Conservation (phyloP, 2,797 vertebrate genomes). For the Sphenodon punctatus region DNA sequence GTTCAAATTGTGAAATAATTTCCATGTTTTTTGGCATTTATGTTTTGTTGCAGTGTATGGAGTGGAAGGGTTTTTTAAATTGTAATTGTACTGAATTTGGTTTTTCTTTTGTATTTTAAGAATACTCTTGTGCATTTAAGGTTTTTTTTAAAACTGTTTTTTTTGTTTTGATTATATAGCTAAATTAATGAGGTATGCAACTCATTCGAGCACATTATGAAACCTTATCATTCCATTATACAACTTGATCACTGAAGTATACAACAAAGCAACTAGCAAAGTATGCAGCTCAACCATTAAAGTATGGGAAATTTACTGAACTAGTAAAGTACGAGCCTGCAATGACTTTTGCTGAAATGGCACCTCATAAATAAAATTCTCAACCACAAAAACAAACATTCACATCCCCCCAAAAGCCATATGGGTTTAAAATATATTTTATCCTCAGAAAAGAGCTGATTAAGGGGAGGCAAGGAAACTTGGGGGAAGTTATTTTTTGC, state of each 20-base stretch:
- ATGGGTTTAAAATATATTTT: constrained; percentile 15
- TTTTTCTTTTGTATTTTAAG: too few relatives aligned
- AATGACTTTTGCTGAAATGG: constrained; percentile 60
- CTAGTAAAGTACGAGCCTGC: constrained; percentile 55
- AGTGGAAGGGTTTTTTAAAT: too few relatives aligned
- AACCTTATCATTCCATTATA: constrained; percentile 43
- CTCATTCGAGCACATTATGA: constrained; percentile 46
- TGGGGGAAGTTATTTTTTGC: constrained; percentile 2
- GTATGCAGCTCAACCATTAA: constrained; percentile 60
- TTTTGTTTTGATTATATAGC: too few relatives aligned
- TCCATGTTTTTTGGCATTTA: too few relatives aligned
- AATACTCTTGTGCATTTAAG: too few relatives aligned
- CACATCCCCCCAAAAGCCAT: constrained; percentile 23
- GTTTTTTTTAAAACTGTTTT: too few relatives aligned
- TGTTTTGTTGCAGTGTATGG: too few relatives aligned
- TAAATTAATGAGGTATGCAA: constrained; percentile 63
- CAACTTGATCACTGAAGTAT: constrained; percentile 62
- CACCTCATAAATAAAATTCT: constrained; percentile 67
- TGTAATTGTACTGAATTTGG: too few relatives aligned
- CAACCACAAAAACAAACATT: constrained; percentile 57
- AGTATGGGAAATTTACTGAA: constrained; percentile 64
- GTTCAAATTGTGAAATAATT: too few relatives aligned
- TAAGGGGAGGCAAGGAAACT: constrained; percentile 1
- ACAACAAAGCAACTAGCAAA: constrained; percentile 64
- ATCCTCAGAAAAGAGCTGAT: constrained; percentile 34